Base-by-base conservation (phyloP, 92 coral and sea anemone species). In the Bergia sp. region DNA sequence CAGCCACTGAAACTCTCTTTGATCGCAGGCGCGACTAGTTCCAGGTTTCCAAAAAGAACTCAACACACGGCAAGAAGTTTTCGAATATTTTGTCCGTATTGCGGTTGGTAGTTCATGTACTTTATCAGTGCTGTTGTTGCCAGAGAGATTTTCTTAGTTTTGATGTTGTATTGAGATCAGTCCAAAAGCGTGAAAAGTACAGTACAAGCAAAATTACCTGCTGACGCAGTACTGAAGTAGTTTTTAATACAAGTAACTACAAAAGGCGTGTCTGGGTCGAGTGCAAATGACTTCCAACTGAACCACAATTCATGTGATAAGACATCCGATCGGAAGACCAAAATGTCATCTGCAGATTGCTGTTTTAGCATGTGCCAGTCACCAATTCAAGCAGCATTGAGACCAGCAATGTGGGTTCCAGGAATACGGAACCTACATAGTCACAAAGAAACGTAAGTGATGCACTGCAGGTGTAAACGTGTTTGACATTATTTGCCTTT, bases 351-450 rank as follows among this genome's bases (percentile, higher is more conserved):
- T 42, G 98, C 98, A 29, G 98, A 93, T 85, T 97, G 98, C 72
- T 96, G 98, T 72, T 94, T 96, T 69, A 96, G 98, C 41, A 93
- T 94, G 96, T 89, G 95, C 88, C 99, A 97, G 89, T 93, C 99
- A 20, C 98, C 99, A 12, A 93, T 97, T 18, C 98, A 95, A 88
- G 99, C 95, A 18, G 91, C 86, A 37, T 23, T 97, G 58, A 90
- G 98, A 67, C 99, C 99, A 53, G 99, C 98, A 2, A 91, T 95
- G 86, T 97, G 99, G 99, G 81, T 96, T 38, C 99, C 99, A 37
- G 94, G 96, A 69, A 84, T 97, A 15, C 91, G 92, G 77, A 94
- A 92, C 58, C 88, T 97, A 3, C 99, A 97, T 74, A 95, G 98
- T 41, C 87, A 82, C 37, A 82, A 86, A 5, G 97, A 97, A 90